Conservation (phyloP, 1,140 invertebrate genomes). For the Centruroides vittatus region DNA sequence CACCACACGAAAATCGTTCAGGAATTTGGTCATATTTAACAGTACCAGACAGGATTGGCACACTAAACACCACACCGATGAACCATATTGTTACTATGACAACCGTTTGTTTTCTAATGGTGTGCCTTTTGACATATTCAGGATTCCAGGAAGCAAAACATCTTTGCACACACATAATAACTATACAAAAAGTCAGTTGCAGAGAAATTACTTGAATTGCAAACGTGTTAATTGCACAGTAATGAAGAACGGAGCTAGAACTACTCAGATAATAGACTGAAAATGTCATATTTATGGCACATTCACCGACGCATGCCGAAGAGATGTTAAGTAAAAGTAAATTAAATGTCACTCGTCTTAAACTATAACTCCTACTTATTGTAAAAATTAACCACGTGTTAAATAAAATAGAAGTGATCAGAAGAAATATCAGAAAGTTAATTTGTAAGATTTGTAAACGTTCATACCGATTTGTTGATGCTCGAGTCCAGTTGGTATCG, state of each 20-base stretch:
- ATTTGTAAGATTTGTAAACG: no score
- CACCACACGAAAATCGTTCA: not conserved
- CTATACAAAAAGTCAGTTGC: conserved; percentile 1
- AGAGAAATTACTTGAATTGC: not conserved
- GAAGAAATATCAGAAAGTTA: no score
- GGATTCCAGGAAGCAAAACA: not conserved
- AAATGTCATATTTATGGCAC: conserved; percentile 1
- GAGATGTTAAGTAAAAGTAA: not conserved
- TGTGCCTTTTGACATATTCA: not conserved
- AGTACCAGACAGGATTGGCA: not conserved
- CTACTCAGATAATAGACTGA: conserved; percentile 1
- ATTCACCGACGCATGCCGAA: conserved; percentile 2
- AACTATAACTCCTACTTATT: not conserved
- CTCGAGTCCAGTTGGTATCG: no score
- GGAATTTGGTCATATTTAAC: not conserved
- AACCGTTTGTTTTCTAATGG: not conserved
- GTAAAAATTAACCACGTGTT: no score
- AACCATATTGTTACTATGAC: not conserved
- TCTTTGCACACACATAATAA: not conserved
- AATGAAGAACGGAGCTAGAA: conserved; percentile 1
- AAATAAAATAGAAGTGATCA: no score
- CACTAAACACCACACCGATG: not conserved
- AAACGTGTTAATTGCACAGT: conserved; percentile 1
- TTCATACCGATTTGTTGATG: no score
- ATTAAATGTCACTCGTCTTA: conserved; percentile 6